These are phyloP conservation scores for Heteractis magnifica DNA, from an alignment of 92 coral and sea anemone species.

Conservation along the genomic window DNA sequence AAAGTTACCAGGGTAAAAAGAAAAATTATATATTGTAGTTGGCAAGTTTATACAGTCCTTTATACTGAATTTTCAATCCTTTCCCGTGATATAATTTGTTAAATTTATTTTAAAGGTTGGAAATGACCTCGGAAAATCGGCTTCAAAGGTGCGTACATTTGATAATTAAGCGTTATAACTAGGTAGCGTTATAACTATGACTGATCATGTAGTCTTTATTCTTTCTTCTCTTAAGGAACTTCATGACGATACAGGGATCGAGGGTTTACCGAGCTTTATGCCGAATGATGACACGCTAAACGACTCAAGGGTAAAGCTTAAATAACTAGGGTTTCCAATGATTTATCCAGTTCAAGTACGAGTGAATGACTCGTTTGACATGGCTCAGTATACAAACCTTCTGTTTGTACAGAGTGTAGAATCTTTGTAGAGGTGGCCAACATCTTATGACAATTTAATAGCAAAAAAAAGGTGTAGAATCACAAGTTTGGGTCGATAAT, in stretches of 20 bases:
- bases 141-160: background rate
- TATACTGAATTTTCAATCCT: background rate
- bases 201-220: background rate
- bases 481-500: no score
- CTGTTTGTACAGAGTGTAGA: no score
- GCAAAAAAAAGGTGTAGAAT: no score
- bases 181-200: no score
- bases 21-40: background rate
- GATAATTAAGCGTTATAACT: background rate
- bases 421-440: no score
- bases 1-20: constrained; percentile 32
- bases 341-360: no score
- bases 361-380: no score
- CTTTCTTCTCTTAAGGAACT: background rate
- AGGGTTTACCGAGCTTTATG: background rate
- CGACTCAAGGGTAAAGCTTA: constrained; percentile 4
- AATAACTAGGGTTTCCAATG: no score
- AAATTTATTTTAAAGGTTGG: background rate
- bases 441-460: no score
- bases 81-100: background rate
- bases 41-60: background rate
- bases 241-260: background rate
- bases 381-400: no score
- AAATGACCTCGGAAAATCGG: background rate
- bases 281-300: background rate